Conservation (phyloP, 2,113 vertebrate genomes). For the Osmerus mordax region DNA sequence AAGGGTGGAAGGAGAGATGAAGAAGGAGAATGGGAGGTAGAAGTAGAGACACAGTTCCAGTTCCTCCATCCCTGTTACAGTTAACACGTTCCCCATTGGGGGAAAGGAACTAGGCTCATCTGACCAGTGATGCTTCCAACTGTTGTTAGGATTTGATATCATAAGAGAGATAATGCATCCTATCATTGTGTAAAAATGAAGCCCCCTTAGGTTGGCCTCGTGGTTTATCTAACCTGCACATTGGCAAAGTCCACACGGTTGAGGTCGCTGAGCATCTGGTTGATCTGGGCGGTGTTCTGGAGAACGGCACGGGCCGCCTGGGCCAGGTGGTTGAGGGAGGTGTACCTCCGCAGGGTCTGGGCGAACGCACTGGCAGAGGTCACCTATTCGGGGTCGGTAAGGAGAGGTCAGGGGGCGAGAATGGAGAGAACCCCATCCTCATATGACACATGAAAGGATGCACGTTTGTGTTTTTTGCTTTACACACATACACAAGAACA, state of each 20-base stretch:
- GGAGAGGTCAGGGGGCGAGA: no score
- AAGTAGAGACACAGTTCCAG: neutral
- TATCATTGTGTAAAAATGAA: no score
- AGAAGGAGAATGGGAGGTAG: neutral
- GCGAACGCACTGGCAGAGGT: conserved; percentile 89
- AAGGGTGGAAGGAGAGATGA: neutral
- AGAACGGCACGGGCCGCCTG: conserved; percentile 90
- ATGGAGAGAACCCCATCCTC: no score
- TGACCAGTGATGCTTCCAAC: no score
- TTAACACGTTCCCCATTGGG: no score
- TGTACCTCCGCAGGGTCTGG: conserved; percentile 89
- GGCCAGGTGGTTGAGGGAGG: conserved; percentile 88
- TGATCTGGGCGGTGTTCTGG: conserved; percentile 91
- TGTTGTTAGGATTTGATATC: no score
- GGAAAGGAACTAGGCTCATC: no score
- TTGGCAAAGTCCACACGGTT: conserved; percentile 93
- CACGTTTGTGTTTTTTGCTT: neutral
- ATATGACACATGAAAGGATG: neutral
- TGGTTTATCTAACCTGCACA: conserved; percentile 74
- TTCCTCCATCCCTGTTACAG: no score
- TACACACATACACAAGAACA: conserved; percentile 7
- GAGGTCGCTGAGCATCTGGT: conserved; percentile 92
- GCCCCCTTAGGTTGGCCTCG: no score
- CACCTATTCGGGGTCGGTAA: conserved; percentile 64
- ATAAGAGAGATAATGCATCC: no score